These are phyloP conservation scores for Theristicus caerulescens DNA, from an alignment of 2,113 vertebrate genomes.

Conservation along the genomic window DNA sequence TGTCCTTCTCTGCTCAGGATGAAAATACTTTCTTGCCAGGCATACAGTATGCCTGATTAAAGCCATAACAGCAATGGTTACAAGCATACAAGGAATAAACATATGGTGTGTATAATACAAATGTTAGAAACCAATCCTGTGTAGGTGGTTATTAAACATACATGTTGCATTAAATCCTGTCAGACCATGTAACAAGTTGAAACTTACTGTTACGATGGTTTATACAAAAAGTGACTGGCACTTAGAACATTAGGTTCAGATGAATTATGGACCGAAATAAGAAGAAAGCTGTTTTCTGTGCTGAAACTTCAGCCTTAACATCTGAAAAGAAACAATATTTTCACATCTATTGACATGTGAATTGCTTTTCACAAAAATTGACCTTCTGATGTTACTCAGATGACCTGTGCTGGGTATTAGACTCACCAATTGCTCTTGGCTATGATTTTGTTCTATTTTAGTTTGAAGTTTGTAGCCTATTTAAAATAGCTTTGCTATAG, in stretches of 20 bases:
- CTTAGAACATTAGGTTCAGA: neutral
- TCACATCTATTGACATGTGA: neutral
- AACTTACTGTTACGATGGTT: neutral
- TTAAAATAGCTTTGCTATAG: neutral
- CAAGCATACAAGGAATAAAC: neutral
- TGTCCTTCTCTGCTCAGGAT: neutral
- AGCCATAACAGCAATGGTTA: neutral
- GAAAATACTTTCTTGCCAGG: neutral
- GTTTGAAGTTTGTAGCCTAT: neutral
- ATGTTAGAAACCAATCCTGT: neutral
- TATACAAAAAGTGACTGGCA: neutral
- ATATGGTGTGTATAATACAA: neutral
- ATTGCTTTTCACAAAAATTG: neutral
- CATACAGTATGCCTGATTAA: neutral
- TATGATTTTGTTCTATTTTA: neutral
- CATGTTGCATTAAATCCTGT: neutral
- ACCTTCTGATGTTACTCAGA: neutral
- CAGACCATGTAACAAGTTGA: neutral
- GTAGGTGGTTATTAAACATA: neutral
- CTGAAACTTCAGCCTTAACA: neutral
- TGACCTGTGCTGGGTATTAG: neutral
- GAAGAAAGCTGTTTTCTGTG: neutral
- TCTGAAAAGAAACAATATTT: neutral
- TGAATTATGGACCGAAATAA: neutral
- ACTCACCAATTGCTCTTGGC: neutral